Base-by-base conservation (phyloP, 2,113 vertebrate species). In the Amblyopsis rosae region DNA sequence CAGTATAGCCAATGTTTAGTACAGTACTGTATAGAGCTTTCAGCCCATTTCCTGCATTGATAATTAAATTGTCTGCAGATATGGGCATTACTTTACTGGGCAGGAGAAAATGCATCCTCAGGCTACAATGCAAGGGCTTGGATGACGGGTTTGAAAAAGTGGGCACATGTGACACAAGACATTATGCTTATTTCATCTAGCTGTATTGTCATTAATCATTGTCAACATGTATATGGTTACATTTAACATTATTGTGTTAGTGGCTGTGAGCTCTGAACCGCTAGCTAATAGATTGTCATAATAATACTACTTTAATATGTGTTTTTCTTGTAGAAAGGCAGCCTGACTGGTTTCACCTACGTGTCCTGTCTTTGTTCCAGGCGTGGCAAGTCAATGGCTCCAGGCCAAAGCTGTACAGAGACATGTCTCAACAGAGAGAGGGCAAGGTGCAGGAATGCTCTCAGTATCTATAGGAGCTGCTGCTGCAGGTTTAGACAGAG, bases 381-480 rank as follows among this genome's bases (percentile, higher is more conserved):
- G 93, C 84, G 65, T 94, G 93, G 85, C 93, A 94, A 68, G 93
- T 93, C 69, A 94, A 81, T 0, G 93, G 93, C 75, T 94, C 93
- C 59, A 93, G 68, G 76, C 93, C 94, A 71, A 92, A 95, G 69
- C 86, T 92, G 85, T 94, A 87, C 12, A 77, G 5, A 12, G 90
- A 88, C 93, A 93, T 94, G 93, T 84, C 83, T 89, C 73, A 83
- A 86, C 92, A 90, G 71, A 75, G 70, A 64, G 73, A 62, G 12
- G n/a, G 51, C 51, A 56, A 62, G 50, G 70, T 61, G 45, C 69
- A 59, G 93, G 90, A 91, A 93, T 93, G 92, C 71, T 62, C 33
- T 56, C 50, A 32, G 61, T 67, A 3, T 53, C 58, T 15, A 57
- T 26, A 67, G 15, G 54, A 17, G 62, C 33, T 56, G 65, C 45